These are phyloP conservation scores for Phalangium opilio DNA, from an alignment of 2,888 invertebrate genomes.

Conservation along the genomic window DNA sequence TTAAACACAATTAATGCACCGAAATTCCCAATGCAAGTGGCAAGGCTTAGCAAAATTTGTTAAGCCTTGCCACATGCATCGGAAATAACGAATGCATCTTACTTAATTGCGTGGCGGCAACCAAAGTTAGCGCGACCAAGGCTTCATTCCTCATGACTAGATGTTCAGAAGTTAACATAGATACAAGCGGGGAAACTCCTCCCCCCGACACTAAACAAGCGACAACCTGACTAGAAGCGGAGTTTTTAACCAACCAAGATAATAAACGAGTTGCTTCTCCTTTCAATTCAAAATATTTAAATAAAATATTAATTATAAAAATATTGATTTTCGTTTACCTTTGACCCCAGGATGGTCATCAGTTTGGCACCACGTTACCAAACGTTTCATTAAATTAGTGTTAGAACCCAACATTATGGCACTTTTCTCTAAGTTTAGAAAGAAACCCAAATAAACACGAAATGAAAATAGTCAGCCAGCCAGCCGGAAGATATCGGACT, in stretches of 20 bases:
- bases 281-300: constrained; percentile 12
- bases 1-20: too few species aligned
- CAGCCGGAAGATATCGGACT: too few species aligned
- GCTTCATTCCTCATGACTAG: constrained; percentile 51
- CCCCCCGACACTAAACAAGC: constrained; percentile 40
- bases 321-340: constrained; percentile 43
- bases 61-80: too few species aligned
- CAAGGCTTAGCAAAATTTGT: too few species aligned
- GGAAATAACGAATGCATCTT: too few species aligned
- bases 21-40: too few species aligned
- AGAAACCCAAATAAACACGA: constrained; percentile 1
- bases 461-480: constrained; percentile 1
- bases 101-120: constrained; percentile 15
- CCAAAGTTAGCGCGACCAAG: constrained; percentile 29
- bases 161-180: constrained; percentile 69
- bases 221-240: constrained; percentile 35
- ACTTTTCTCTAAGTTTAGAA: constrained; percentile 45
- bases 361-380: constrained; percentile 58
- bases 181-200: constrained; percentile 55
- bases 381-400: constrained; percentile 45
- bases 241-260: constrained; percentile 53
- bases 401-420: constrained; percentile 49
- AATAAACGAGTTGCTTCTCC: constrained; percentile 32
- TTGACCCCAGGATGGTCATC: constrained; percentile 69
- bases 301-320: neutral